Conservation (phyloP, 2,113 vertebrate species). For the Pteruthius melanotis region DNA sequence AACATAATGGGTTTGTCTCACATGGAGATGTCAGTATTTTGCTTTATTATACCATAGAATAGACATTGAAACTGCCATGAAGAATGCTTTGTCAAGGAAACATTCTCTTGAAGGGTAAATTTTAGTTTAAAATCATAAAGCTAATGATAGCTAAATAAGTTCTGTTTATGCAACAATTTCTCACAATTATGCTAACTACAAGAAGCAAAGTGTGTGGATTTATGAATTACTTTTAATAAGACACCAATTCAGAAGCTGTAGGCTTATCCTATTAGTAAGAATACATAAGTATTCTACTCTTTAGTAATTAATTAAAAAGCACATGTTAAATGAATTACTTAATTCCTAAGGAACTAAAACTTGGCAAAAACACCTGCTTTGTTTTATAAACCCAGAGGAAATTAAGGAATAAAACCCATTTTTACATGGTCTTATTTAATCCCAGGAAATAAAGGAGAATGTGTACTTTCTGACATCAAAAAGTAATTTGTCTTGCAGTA, state of each 20-base stretch:
- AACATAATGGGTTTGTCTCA: not conserved
- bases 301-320: conserved; percentile 10
- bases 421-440: not conserved
- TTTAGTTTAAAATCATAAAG: not conserved
- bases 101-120: not conserved
- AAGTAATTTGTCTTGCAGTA: not conserved
- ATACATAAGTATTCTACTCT: not conserved
- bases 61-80: not conserved
- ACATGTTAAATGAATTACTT: not conserved
- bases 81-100: not conserved
- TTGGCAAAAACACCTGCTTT: not conserved
- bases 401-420: not conserved
- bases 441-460: not conserved
- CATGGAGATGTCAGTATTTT: not conserved
- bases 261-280: not conserved
- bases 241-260: not conserved
- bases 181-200: not conserved
- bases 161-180: not conserved
- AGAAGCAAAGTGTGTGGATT: not conserved
- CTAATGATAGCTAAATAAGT: not conserved
- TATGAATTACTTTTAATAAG: not conserved
- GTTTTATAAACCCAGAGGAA: not conserved
- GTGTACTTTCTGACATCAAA: not conserved
- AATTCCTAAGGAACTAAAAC: not conserved
- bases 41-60: not conserved